Evolutionary conservation across 2,888 invertebrate genomes (phyloP).

Genomic region (Trilocha varians): DNA sequence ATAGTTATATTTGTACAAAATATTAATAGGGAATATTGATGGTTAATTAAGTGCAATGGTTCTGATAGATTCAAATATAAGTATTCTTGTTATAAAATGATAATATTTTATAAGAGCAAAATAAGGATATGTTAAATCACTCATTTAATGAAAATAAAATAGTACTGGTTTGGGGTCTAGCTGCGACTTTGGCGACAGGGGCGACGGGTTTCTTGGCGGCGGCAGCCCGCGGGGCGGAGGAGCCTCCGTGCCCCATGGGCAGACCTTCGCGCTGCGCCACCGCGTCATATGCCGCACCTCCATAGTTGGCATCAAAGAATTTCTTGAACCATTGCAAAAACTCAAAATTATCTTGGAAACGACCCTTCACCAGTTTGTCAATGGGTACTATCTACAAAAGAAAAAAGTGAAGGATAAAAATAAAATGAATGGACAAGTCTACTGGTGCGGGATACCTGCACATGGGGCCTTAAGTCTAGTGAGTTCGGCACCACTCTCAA

Average conservation of each 20-base stretch:
- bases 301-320: conserved; percentile 99
- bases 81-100: conserved; percentile 7
- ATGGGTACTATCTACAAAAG: conserved; percentile 90
- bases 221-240: conserved; percentile 62
- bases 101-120: conserved; percentile 12
- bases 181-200: conserved; percentile 72
- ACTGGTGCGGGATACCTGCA: conserved; percentile 36
- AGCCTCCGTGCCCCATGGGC: conserved; percentile 85
- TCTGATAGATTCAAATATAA: conserved; percentile 18
- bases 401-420: conserved; percentile 52
- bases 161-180: conserved; percentile 77
- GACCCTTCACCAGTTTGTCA: conserved; percentile 96
- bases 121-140: conserved; percentile 17
- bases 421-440: conserved; percentile 35
- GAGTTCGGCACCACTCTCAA: conserved; percentile 25
- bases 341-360: conserved; percentile 99
- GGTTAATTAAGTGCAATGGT: conserved; percentile 29
- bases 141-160: conserved; percentile 42
- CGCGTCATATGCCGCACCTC: conserved; percentile 95
- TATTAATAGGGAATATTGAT: conserved; percentile 9
- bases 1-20: conserved; percentile 14
- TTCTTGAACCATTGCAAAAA: conserved; percentile 99
- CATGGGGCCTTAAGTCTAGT: conserved; percentile 16
- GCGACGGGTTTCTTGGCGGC: conserved; percentile 57
- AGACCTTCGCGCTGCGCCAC: conserved; percentile 88